A percentile compares a stretch with the other conserved stretches of the same genome.
Evolutionary conservation across 2,113 vertebrate genomes (phyloP).

Genomic region (Morone saxatilis): DNA sequence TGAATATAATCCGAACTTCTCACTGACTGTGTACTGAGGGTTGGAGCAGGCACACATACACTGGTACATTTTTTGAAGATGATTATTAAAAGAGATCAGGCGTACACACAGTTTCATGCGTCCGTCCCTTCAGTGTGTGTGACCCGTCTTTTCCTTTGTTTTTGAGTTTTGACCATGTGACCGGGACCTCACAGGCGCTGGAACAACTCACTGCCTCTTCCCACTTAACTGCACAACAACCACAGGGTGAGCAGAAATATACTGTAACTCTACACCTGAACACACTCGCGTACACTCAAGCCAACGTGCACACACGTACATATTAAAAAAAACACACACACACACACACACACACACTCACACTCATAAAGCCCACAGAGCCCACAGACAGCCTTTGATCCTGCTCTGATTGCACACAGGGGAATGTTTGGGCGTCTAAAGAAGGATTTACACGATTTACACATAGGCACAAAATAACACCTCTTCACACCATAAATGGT

Average conservation of each 20-base stretch:
- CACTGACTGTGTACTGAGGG: too few relatives aligned
- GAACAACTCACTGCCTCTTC: background rate
- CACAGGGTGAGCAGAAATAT: background rate
- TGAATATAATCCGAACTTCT: too few relatives aligned
- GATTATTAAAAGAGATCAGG: too few relatives aligned
- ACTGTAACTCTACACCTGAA: conserved; percentile 1
- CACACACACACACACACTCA: conserved; percentile 14
- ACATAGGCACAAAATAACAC: conserved; percentile 41
- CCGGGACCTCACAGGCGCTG: background rate
- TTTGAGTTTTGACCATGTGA: background rate
- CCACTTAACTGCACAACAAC: conserved; percentile 1
- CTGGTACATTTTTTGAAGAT: too few relatives aligned
- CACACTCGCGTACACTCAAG: background rate
- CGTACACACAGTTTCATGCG: too few relatives aligned
- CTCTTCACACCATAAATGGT: conserved; percentile 20
- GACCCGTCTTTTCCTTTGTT: background rate
- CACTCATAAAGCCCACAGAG: conserved; percentile 38
- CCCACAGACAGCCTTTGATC: conserved; percentile 57
- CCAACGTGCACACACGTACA: background rate
- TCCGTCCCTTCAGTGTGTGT: too few relatives aligned
- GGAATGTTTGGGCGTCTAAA: conserved; percentile 43
- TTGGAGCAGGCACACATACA: too few relatives aligned
- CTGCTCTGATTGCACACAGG: background rate
- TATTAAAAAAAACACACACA: background rate
- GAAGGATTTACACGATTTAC: conserved; percentile 33